Conservation (phyloP, 2,888 invertebrate genomes). For the Leptarthrus brevirostris region DNA sequence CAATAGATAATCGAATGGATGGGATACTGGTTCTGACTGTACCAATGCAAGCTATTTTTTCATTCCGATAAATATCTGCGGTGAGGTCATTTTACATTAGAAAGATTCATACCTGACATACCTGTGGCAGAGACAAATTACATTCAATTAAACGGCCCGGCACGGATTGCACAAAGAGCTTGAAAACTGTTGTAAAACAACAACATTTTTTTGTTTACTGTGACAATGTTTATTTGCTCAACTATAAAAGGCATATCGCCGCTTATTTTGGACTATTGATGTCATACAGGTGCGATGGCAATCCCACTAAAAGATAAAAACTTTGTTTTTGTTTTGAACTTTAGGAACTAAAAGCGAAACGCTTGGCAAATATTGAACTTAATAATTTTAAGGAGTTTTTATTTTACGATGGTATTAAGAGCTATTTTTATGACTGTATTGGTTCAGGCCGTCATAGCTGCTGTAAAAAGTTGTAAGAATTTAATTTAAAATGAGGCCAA, state of each 20-base stretch:
- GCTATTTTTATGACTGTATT: no score
- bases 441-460: no score
- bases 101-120: slow-evolving; percentile 14
- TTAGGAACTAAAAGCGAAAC: no score
- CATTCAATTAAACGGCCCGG: slow-evolving; percentile 21
- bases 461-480: no score
- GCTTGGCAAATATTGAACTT: no score
- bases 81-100: slow-evolving; percentile 31
- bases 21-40: background rate
- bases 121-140: slow-evolving; percentile 11
- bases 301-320: background rate
- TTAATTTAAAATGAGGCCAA: no score
- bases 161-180: no score
- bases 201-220: background rate
- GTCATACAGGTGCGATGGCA: background rate
- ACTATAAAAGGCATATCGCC: background rate
- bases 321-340: background rate
- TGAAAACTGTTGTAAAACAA: background rate
- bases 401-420: no score
- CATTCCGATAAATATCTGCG: slow-evolving; percentile 33
- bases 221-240: background rate
- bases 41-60: slow-evolving; percentile 11
- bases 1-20: slow-evolving; percentile 12
- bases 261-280: background rate
- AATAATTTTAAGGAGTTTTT: no score